Base-by-base conservation (phyloP, 2,113 vertebrate species). In the Megatriorchis doriae region DNA sequence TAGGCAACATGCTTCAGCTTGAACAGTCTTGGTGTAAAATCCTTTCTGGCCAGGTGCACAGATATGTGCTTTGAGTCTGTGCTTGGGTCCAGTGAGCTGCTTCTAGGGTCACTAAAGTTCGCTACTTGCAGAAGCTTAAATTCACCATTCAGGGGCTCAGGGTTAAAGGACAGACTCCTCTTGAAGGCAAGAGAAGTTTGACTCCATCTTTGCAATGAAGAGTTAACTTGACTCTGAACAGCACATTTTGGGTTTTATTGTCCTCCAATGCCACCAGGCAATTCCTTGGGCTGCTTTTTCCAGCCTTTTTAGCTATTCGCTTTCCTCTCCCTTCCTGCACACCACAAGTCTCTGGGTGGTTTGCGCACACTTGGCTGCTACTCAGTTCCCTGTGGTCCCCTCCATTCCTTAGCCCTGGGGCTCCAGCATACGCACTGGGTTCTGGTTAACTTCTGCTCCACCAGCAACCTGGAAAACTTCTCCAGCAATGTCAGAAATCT, bases 361-460 rank as follows among this genome's bases (percentile, higher is more conserved):
- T 96, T 92, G 31, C 78, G 58, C 42, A 36, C 19, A 0, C 32
- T 92, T 94, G 82, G 88, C 93, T 92, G 71, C 1, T 2, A 68
- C 83, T 96, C 93, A 50, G 72, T n/a, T 70, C 80, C 86, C 83
- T 10, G 19, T 19, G 58, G 62, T 66, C 82, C 67, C 77, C 75
- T 56, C 75, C 43, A 31, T 68, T 77, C 88, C 58, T 79, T 70
- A 90, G 74, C 79, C 65, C 12, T 38, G 59, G 50, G 55, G 65
- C 74, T 90, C 47, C 92, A 86, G 58, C 48, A 55, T 34, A 16
- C 13, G 23, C 43, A 8, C 29, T 31, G 47, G 38, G 13, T 67
- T 86, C 91, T 88, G 79, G 45, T 74, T 93, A 92, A 66, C 83
- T 88, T 96, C 68, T 91, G 31, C 55, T 84, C 83, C 80, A 84